Evolutionary conservation across 2,888 invertebrate species (phyloP).

Genomic region (Papilio gigon): DNA sequence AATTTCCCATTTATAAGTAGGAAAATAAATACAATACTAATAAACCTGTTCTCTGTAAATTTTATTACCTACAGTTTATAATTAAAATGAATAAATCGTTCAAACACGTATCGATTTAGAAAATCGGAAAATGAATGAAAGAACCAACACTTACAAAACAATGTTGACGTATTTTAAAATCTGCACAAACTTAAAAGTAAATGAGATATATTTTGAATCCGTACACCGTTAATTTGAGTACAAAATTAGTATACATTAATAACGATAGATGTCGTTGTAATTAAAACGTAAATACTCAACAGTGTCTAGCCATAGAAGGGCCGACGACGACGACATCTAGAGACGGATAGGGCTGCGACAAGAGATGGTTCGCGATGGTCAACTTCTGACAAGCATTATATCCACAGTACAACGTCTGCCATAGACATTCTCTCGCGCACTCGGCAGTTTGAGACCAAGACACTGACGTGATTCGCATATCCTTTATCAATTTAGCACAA

Average conservation of each 20-base stretch:
- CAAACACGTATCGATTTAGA: no score
- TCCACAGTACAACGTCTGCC: conserved; percentile 66
- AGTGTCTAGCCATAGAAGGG: conserved; percentile 60
- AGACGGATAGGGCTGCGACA: conserved; percentile 67
- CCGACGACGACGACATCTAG: conserved; percentile 70
- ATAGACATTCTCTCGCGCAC: conserved; percentile 65
- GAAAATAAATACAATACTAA: no score
- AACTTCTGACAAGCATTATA: conserved; percentile 61
- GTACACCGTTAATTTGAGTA: background rate
- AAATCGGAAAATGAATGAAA: no score
- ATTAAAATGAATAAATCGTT: no score
- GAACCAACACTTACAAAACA: no score
- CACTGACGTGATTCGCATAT: conserved; percentile 59
- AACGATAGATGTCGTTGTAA: conserved; percentile 2
- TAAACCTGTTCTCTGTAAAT: no score
- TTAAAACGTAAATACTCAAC: conserved; percentile 59
- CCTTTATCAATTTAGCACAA: conserved; percentile 42
- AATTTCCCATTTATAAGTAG: no score
- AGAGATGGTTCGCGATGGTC: conserved; percentile 59
- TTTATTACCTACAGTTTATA: no score
- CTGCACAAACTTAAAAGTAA: no score
- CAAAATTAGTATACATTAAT: background rate
- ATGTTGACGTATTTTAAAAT: no score
- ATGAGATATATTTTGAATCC: no score
- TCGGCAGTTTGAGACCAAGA: conserved; percentile 63